Evolutionary conservation across 1,140 invertebrate species (phyloP).

Genomic region (Zaprionus ghesquierei): DNA sequence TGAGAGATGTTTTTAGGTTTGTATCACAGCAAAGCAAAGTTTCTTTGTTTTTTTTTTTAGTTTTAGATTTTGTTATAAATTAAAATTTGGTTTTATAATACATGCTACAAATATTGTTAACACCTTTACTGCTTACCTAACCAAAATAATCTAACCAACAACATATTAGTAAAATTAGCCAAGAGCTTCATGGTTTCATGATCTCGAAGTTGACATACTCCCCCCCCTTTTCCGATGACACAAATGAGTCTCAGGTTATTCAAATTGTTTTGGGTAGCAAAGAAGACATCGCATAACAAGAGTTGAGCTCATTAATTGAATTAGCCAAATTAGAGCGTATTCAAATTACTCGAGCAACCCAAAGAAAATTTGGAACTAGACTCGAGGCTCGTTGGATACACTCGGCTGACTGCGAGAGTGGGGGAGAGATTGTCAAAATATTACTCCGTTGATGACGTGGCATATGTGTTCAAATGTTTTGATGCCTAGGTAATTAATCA

Average conservation of each 20-base stretch:
- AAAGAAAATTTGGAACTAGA: background rate
- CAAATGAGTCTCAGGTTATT: slow-evolving; percentile 29
- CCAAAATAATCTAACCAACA: too few species aligned
- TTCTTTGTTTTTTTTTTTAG: too few species aligned
- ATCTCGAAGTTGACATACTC: background rate
- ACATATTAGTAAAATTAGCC: background rate
- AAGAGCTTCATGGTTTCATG: slow-evolving; percentile 5
- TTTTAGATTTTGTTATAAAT: too few species aligned
- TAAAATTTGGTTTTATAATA: too few species aligned
- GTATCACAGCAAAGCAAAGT: too few species aligned
- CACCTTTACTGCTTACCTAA: too few species aligned
- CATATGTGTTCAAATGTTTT: slow-evolving; percentile 3
- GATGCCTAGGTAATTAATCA: slow-evolving; percentile 25
- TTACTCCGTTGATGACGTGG: slow-evolving; percentile 25
- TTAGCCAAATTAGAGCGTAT: slow-evolving; percentile 34
- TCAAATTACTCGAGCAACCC: slow-evolving; percentile 23
- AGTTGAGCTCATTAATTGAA: slow-evolving; percentile 24
- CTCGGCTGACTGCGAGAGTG: background rate
- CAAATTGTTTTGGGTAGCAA: slow-evolving; percentile 27
- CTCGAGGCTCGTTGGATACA: slow-evolving; percentile 7
- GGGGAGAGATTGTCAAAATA: slow-evolving; percentile 11
- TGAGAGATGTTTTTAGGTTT: too few species aligned
- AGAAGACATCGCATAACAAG: slow-evolving; percentile 4
- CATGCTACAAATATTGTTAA: too few species aligned
- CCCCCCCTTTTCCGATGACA: too few species aligned